Base-by-base conservation (phyloP, 2,113 vertebrate species). In the Eclectus roratus region DNA sequence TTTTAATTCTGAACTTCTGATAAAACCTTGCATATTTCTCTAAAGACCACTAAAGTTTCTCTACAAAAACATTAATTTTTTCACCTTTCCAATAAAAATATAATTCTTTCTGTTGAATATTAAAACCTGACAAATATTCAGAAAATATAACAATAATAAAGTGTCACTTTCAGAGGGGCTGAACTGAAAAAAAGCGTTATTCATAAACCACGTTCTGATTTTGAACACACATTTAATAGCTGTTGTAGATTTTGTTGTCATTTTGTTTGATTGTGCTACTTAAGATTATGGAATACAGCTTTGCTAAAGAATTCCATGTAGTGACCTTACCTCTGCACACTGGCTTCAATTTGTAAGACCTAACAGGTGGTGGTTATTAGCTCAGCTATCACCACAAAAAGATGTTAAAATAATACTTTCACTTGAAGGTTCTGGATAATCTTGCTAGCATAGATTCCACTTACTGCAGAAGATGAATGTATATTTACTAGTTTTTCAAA, bases 401-500 rank as follows among this genome's bases (percentile, higher is more conserved):
- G 53, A 76, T 41, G 1, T 77, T 43, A 86, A 61, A 71, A 61
- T 94, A 73, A 35, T 80, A 50, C 21, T 89, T 86, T 83, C 71
- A 63, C 88, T 49, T 28, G 7, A 76, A 84, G 44, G 58, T 87
- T 84, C 76, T 41, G 61, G 47, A 53, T 85, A 91, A 87, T 55
- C 43, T 69, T 77, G 44, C 88, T 92, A 71, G 37, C 93, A 81
- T 23, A 63, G 33, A 88, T 92, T 64, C 39, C 17, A 55, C 49
- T 89, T 85, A 77, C 50, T 80, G 77, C 27, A 89, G 84, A 95
- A 96, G 90, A 89, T 85, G 23, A 95, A 95, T 90, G 84, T 80
- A 85, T 81, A 85, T 92, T 83, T 84, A 80, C 83, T 89, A 74
- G 49, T 60, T 86, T 97, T 97, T 95, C 95, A 88, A 94, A 97